Evolutionary conservation across 2,888 invertebrate genomes (phyloP).

Genomic region (Andrena haemorrhoa): DNA sequence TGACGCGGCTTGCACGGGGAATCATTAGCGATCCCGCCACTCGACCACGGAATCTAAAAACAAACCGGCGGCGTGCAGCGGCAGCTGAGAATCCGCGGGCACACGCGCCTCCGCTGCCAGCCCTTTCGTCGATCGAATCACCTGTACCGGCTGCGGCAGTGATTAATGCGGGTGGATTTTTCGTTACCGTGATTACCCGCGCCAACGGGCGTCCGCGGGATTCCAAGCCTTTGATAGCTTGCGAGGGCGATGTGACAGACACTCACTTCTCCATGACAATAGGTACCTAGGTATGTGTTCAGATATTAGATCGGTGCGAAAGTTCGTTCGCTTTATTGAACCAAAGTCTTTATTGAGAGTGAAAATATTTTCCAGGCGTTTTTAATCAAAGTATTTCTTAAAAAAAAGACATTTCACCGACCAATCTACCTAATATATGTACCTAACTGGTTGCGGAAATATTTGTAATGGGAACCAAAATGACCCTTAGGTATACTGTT

Average conservation of each 20-base stretch:
- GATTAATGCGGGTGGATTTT: conserved; percentile 56
- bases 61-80: conserved; percentile 47
- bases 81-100: conserved; percentile 54
- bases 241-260: background rate
- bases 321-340: too few relatives aligned
- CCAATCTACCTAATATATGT: too few relatives aligned
- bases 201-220: background rate
- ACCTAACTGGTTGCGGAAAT: too few relatives aligned
- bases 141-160: conserved; percentile 54
- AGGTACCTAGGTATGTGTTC: background rate
- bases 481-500: too few relatives aligned
- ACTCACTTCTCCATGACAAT: background rate
- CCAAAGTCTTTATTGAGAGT: too few relatives aligned
- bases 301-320: too few relatives aligned
- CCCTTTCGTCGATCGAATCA: conserved; percentile 40
- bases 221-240: background rate
- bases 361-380: too few relatives aligned
- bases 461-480: too few relatives aligned
- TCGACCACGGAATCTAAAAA: conserved; percentile 59
- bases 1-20: conserved; percentile 39
- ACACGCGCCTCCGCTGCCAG: conserved; percentile 12
- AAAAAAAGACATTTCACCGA: too few relatives aligned
- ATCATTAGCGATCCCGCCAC: conserved; percentile 69
- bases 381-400: too few relatives aligned
- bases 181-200: conserved; percentile 12